Evolutionary conservation across 2,888 invertebrate species (phyloP), one percentile per base, ranked within the genome.

Genomic region (Tetragonisca angustula): DNA sequence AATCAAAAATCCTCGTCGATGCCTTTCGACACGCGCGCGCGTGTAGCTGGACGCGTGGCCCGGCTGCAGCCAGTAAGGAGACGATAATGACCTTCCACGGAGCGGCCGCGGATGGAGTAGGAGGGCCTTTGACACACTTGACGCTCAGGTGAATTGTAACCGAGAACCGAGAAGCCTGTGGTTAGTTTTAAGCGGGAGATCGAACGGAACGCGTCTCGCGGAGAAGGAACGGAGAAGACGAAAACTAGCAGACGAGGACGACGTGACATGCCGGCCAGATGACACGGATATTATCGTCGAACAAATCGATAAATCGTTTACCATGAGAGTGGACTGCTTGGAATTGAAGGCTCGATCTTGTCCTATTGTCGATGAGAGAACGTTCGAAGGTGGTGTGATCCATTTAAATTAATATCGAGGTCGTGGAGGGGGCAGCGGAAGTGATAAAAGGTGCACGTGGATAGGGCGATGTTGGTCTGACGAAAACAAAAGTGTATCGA

Each of bases 61-160:
- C 73, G 89, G 84, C 79, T 89, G 88, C 89, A 88, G 86, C 70
- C 81, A 65, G 76, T 79, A 88, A 87, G 79, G 81, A 89, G 91
- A 92, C 91, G 92, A 93, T 94, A 94, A 94, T 94, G 94, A 94
- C 94, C 94, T 94, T 94, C 94, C 92, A 90, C 90, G 94, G 91
- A 81, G 91, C 87, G 86, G 90, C 85, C 84, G 91, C 52, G 80
- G 89, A 79, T 82, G 92, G 93, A 94, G 94, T 94, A 94, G 94
- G 94, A 94, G 94, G 91, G 91, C 90, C 92, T 94, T 92, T 94
- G 94, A 94, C 94, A 94, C 91, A 94, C 94, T 94, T 94, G 93
- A 92, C 91, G 91, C 91, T 91, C 91, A 89, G 90, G 91, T 93
- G 92, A 92, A 93, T 92, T 91, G 92, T 91, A 92, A 90, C 91